Conservation (phyloP, 2,888 invertebrate genomes). For the Halocaridina rubra region DNA sequence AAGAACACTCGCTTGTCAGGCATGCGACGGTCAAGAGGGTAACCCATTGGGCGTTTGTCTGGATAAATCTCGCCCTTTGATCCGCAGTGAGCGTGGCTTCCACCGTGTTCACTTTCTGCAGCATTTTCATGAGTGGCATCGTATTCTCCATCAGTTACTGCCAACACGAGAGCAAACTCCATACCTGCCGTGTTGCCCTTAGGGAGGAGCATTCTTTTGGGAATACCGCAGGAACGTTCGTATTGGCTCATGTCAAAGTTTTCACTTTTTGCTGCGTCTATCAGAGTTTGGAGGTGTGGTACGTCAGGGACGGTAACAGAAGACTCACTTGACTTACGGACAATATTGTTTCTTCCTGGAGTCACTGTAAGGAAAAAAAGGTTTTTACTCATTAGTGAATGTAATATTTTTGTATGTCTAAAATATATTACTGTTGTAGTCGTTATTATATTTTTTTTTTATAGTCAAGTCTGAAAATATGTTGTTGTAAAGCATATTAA, state of each 20-base stretch:
- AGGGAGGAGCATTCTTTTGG: slow-evolving; percentile 64
- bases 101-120: slow-evolving; percentile 63
- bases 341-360: slow-evolving; percentile 77
- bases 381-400: no score
- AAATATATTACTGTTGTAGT: no score
- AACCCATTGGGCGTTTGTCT: slow-evolving; percentile 85
- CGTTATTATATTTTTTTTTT: no score
- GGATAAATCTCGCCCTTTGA: slow-evolving; percentile 71
- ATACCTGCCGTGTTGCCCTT: slow-evolving; percentile 64
- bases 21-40: slow-evolving; percentile 77
- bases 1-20: slow-evolving; percentile 48
- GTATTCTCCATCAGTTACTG: slow-evolving; percentile 60
- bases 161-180: slow-evolving; percentile 63
- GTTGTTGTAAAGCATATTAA: no score
- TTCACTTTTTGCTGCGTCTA: neutral
- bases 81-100: slow-evolving; percentile 70
- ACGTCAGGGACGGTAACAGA: slow-evolving; percentile 75
- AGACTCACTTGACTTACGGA: slow-evolving; percentile 78
- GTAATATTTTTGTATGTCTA: no score
- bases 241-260: slow-evolving; percentile 31
- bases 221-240: slow-evolving; percentile 59
- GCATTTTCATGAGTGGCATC: neutral
- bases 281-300: slow-evolving; percentile 31
- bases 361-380: slow-evolving; percentile 68
- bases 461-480: no score